Conservation (phyloP, 2,113 vertebrate genomes). For the Eleginops maclovinus region DNA sequence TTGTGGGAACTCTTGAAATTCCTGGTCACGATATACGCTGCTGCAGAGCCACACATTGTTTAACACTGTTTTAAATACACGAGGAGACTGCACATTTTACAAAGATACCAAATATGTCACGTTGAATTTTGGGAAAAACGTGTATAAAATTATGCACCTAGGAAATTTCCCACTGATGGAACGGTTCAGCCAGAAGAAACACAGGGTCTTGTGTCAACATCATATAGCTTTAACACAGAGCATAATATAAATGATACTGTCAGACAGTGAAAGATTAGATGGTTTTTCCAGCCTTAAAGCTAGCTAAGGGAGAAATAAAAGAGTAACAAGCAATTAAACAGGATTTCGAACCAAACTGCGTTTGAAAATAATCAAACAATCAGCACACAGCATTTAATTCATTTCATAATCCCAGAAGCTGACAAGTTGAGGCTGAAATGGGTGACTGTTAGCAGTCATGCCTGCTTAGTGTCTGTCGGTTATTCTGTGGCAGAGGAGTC, state of each 20-base stretch:
- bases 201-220: slow-evolving; percentile 13
- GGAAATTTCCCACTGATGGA: background rate
- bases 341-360: background rate
- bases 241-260: background rate
- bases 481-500: slow-evolving; percentile 45
- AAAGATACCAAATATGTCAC: background rate
- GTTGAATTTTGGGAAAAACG: background rate
- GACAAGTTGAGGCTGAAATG: slow-evolving; percentile 3
- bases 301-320: background rate
- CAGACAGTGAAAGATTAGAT: background rate
- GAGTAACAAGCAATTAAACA: background rate
- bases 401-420: background rate
- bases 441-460: background rate
- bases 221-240: slow-evolving; percentile 10
- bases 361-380: background rate
- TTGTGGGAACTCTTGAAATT: background rate
- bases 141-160: background rate
- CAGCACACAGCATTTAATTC: background rate
- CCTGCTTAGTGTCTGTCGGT: slow-evolving; percentile 48
- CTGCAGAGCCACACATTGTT: background rate
- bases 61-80: background rate
- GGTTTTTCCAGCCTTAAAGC: background rate
- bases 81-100: background rate
- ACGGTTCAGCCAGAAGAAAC: background rate
- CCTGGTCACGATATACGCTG: background rate